Conservation (phyloP, 2,113 vertebrate species). For the Zosterops lateralis region DNA sequence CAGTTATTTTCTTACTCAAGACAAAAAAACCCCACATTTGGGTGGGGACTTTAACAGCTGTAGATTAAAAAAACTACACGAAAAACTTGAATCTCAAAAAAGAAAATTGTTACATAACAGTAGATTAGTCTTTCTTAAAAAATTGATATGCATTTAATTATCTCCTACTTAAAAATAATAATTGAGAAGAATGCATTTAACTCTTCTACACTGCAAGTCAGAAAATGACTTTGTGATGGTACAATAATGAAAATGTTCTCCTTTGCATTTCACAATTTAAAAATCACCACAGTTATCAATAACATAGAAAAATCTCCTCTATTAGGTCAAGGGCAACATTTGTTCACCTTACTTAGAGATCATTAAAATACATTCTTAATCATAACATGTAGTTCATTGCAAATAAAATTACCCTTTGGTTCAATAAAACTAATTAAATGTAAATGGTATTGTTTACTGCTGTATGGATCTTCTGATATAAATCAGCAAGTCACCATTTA, state of each 20-base stretch:
- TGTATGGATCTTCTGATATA: slow-evolving; percentile 84
- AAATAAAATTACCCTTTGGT: slow-evolving; percentile 84
- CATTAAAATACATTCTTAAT: slow-evolving; percentile 87
- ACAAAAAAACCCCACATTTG: background rate
- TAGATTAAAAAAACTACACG: background rate
- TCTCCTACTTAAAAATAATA: background rate
- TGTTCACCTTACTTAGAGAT: slow-evolving; percentile 86
- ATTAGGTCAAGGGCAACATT: slow-evolving; percentile 88
- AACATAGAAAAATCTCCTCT: slow-evolving; percentile 71
- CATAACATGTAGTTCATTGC: slow-evolving; percentile 85
- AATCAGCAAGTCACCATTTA: slow-evolving; percentile 86
- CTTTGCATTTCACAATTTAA: slow-evolving; percentile 68
- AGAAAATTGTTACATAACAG: background rate
- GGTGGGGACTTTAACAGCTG: background rate
- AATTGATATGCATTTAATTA: background rate
- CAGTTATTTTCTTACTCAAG: background rate
- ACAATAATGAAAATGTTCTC: slow-evolving; percentile 69
- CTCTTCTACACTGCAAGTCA: slow-evolving; percentile 28
- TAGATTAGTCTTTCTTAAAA: background rate
- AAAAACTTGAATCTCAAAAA: background rate
- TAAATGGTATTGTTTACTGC: slow-evolving; percentile 90
- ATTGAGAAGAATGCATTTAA: slow-evolving; percentile 8
- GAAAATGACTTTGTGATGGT: slow-evolving; percentile 65
- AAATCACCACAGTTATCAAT: slow-evolving; percentile 73
- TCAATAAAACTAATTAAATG: slow-evolving; percentile 96